These are phyloP conservation scores for Limnephilus rhombicus DNA, from an alignment of 2,888 invertebrate species.

Conservation along the genomic window DNA sequence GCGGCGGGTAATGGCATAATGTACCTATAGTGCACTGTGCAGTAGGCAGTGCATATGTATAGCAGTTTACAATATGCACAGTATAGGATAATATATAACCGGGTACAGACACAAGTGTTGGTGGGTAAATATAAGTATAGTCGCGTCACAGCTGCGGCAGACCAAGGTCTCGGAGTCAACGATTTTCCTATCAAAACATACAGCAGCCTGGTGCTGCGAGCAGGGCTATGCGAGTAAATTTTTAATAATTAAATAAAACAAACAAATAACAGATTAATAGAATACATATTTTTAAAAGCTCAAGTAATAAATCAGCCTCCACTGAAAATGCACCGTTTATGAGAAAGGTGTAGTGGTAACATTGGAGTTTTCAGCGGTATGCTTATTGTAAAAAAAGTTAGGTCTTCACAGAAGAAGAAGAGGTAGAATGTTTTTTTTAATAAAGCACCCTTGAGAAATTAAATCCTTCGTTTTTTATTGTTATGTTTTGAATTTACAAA, in stretches of 20 bases:
- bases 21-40: background rate
- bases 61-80: background rate
- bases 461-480: no score
- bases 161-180: constrained; percentile 63
- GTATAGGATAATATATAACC: background rate
- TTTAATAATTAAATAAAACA: background rate
- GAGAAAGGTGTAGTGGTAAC: background rate
- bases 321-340: background rate
- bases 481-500: no score
- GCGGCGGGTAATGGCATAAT: constrained; percentile 17
- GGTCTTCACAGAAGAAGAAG: no score
- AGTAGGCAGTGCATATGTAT: background rate
- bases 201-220: constrained; percentile 11
- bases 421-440: no score
- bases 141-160: constrained; percentile 48
- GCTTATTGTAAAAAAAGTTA: no score
- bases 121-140: constrained; percentile 28
- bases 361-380: background rate
- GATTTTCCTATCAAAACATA: constrained; percentile 62
- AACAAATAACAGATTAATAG: background rate
- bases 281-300: background rate
- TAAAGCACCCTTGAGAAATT: no score
- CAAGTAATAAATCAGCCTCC: background rate
- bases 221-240: background rate
- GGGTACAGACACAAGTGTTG: background rate